These are phyloP conservation scores for Tachyglossus aculeatus DNA, from an alignment of 2,797 vertebrate species.

Conservation along the genomic window DNA sequence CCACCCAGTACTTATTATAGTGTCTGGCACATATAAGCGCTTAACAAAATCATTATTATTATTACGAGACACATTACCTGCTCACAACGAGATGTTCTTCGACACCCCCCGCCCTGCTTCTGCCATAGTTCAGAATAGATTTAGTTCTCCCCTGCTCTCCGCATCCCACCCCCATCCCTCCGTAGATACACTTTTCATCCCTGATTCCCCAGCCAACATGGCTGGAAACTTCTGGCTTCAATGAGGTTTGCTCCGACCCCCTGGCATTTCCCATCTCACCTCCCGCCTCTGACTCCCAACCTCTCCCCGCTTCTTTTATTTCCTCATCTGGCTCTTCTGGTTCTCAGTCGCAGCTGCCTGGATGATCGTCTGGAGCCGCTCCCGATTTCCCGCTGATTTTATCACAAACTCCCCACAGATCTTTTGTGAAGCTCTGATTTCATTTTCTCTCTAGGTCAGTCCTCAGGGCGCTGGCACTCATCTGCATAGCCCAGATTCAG, in stretches of 20 bases:
- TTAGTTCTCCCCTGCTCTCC: too few relatives aligned
- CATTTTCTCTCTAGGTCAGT: slow-evolving; percentile 54
- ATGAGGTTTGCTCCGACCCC: slow-evolving; percentile 66
- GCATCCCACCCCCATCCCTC: too few relatives aligned
- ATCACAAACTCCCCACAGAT: slow-evolving; percentile 58
- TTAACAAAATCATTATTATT: too few relatives aligned
- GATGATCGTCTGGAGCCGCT: slow-evolving; percentile 51
- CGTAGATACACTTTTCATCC: slow-evolving; percentile 38
- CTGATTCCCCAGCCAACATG: slow-evolving; percentile 20
- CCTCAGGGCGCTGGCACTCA: slow-evolving; percentile 28
- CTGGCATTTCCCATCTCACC: slow-evolving; percentile 39
- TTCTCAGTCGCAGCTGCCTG: slow-evolving; percentile 54
- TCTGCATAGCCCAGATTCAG: slow-evolving; percentile 24
- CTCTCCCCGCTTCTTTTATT: too few relatives aligned
- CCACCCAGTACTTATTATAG: too few relatives aligned
- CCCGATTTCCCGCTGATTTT: slow-evolving; percentile 63
- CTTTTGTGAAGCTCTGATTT: slow-evolving; percentile 59
- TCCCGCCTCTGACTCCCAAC: too few relatives aligned
- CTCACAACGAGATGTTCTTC: too few relatives aligned
- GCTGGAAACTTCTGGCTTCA: slow-evolving; percentile 64
- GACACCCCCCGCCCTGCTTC: too few relatives aligned
- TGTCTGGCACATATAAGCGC: too few relatives aligned
- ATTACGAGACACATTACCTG: too few relatives aligned
- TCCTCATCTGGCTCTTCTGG: slow-evolving; percentile 37
- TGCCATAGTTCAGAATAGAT: too few relatives aligned